Base-by-base conservation (phyloP, 2,888 invertebrate genomes). In the Apotomis turbidana region DNA sequence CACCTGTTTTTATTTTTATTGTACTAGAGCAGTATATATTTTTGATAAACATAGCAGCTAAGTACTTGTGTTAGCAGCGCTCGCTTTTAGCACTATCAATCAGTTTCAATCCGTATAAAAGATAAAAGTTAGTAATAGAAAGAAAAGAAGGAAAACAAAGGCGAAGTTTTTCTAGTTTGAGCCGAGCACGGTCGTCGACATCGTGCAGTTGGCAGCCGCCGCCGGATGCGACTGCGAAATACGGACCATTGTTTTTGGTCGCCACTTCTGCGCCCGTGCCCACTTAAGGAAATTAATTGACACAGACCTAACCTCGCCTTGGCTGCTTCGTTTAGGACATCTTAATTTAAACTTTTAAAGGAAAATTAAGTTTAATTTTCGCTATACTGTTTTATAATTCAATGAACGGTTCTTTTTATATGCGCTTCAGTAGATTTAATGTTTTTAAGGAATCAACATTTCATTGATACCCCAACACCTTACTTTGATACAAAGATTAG, bases 261-360 rank as follows among this genome's bases (percentile, higher is more conserved):
- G 84, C 77, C 77, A 81, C 83, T 84, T 83, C 84, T 77, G 79
- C 82, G 83, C 81, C 86, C 87, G 86, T 88, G 82, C 83, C 86
- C 87, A 89, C 90, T 90, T 89, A 88, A 87, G 83, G 81, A 89
- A 91, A 91, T 90, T 90, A 92, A 90, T 89, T 90, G 90, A 89
- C 87, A 87, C 83, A 82, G 83, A 59, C 67, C 46, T 49, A 88
- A 88, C 84, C 83, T 83, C 81, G 83, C 83, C 86, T 41, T 41
- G 82, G 54, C 41, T 9, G 1, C 49, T 49, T 49, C 41, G 15
- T 55, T 64, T 64, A 64, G 15, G 12, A 64, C 54, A 55, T 15
- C 15, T 15, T 15, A 9, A 15, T 10, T 15, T 58, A 58, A 58
- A 44, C 55, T 55, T 41, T 15, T 55, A 15, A 44, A 5, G 0